These are phyloP conservation scores for Ptychobarbus kaznakovi DNA, from an alignment of 2,797 vertebrate species.

Conservation along the genomic window DNA sequence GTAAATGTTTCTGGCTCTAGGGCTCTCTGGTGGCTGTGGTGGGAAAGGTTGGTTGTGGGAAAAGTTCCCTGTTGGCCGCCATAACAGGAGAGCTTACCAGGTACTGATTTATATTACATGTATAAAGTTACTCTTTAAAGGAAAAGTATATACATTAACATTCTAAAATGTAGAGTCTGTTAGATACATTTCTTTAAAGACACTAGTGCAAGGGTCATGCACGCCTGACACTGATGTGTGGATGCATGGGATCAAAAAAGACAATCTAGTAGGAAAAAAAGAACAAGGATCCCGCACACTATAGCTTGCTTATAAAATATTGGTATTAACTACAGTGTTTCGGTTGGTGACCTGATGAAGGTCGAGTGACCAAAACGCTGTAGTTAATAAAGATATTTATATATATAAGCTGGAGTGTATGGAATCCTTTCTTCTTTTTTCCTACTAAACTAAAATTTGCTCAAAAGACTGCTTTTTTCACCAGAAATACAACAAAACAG, in stretches of 20 bases:
- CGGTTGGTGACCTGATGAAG: too few relatives aligned
- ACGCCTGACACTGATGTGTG: neutral
- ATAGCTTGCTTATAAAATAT: neutral
- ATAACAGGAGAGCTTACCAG: slow-evolving; percentile 91
- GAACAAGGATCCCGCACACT: neutral
- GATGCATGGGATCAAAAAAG: neutral
- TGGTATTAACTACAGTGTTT: neutral
- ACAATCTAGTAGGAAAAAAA: neutral
- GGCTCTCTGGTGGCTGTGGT: slow-evolving; percentile 89
- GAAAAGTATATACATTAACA: neutral
- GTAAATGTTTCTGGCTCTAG: slow-evolving; percentile 69
- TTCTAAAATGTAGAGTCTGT: neutral
- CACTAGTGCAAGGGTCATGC: too few relatives aligned
- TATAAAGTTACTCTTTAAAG: neutral
- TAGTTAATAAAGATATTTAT: neutral
- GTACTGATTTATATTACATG: slow-evolving; percentile 69
- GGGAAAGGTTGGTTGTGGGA: slow-evolving; percentile 95
- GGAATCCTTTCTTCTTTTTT: neutral
- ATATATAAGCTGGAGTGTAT: neutral
- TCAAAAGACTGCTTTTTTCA: neutral
- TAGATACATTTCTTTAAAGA: neutral
- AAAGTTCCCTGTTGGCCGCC: slow-evolving; percentile 91
- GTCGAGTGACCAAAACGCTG: too few relatives aligned
- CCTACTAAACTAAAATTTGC: neutral
- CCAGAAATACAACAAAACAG: neutral